Conservation (phyloP, 2,113 vertebrate genomes). For the Bubalus kerabau region DNA sequence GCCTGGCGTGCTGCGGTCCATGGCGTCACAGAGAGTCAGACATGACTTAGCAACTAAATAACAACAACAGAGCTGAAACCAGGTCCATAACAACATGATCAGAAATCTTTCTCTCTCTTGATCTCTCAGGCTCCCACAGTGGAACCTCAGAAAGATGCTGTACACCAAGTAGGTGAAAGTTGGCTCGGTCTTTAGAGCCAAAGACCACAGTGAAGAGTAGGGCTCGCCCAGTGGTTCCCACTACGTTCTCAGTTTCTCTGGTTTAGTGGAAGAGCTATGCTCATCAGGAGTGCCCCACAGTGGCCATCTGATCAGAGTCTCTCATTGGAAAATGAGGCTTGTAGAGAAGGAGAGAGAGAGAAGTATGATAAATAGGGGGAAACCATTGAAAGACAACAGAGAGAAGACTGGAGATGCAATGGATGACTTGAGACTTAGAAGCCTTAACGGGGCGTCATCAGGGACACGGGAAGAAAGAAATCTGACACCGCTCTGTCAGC, state of each 20-base stretch:
- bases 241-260: not conserved
- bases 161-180: not conserved
- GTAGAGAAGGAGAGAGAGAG: not conserved
- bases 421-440: not conserved
- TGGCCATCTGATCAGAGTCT: not conserved
- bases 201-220: not conserved
- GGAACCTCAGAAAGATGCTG: not conserved
- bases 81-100: not conserved
- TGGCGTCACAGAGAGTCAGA: not conserved
- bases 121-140: not conserved
- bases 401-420: not conserved
- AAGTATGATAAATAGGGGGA: too few relatives aligned
- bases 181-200: not conserved
- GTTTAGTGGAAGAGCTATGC: not conserved
- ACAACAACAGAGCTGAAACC: not conserved
- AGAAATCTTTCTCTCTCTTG: not conserved
- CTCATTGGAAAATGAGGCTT: not conserved
- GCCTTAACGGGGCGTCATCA: not conserved
- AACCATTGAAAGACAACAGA: not conserved
- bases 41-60: not conserved
- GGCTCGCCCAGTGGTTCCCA: not conserved
- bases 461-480: too few relatives aligned
- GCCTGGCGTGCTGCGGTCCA: rapidly evolving
- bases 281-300: not conserved
- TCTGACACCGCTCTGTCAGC: rapidly evolving